Percentiles rank a stretch among this genome's conserved stretches.
Evolutionary conservation across 2,113 vertebrate species (phyloP).

Genomic region (Bos indicus): DNA sequence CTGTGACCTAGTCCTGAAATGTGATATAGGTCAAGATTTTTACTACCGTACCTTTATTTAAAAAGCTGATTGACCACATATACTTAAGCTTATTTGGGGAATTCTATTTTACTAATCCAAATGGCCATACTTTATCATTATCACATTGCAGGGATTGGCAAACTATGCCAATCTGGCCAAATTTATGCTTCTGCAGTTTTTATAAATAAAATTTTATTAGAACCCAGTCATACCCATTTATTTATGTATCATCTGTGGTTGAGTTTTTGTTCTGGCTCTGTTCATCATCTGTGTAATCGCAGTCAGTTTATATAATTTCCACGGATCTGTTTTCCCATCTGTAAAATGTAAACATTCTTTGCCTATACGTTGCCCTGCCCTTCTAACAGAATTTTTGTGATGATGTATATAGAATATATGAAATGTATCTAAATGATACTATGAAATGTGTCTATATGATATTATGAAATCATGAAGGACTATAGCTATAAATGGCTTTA

Average conservation of each 20-base stretch:
- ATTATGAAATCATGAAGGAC: not conserved
- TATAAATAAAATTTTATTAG: not conserved
- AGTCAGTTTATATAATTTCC: not conserved
- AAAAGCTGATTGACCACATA: not conserved
- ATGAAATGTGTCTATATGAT: not conserved
- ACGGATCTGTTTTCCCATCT: not conserved
- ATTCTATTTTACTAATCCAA: not conserved
- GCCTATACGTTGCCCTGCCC: not conserved
- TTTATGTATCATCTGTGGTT: not conserved
- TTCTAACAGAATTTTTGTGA: not conserved
- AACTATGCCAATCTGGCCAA: not conserved
- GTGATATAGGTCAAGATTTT: not conserved
- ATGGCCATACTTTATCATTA: not conserved
- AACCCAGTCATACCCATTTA: not conserved
- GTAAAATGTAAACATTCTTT: not conserved
- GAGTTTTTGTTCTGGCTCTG: not conserved
- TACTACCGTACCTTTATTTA: not conserved
- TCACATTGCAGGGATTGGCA: not conserved
- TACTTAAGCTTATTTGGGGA: not conserved
- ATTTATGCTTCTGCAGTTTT: not conserved
- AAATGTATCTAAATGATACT: not conserved
- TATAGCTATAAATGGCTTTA: not conserved
- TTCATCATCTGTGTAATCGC: not conserved
- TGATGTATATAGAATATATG: not conserved
- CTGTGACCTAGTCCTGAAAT: not conserved